phyloP scores from a whole-genome alignment of 2,113 vertebrate species.

The Athene noctua region DNA sequence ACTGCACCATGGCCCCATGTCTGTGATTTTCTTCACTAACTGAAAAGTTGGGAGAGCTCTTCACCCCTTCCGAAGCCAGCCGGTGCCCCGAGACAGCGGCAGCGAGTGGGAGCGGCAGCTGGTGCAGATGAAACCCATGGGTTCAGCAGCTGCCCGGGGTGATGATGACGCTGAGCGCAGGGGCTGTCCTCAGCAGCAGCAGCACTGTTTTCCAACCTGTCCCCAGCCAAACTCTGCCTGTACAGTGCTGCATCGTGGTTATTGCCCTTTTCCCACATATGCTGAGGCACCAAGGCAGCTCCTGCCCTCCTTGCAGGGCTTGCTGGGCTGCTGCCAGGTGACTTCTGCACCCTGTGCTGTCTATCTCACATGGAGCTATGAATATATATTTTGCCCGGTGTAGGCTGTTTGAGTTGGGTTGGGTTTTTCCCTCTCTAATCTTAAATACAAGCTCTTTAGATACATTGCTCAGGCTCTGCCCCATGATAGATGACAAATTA shows the following conservation, averaged over 20 bases:
- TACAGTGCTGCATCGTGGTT: fast-evolving
- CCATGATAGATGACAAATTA: background rate
- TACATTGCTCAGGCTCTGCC: background rate
- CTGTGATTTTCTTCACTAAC: background rate
- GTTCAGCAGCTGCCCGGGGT: fast-evolving
- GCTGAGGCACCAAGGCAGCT: background rate
- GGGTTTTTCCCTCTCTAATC: background rate
- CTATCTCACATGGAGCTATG: background rate
- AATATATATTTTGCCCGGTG: background rate
- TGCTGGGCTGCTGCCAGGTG: background rate
- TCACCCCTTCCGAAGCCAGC: background rate
- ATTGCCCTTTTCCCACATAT: fast-evolving
- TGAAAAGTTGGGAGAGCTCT: background rate
- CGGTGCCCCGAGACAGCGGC: fast-evolving
- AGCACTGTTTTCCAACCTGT: background rate
- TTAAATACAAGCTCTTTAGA: background rate
- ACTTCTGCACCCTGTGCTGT: background rate
- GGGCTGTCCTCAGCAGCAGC: background rate
- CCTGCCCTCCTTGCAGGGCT: background rate
- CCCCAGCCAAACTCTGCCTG: background rate
- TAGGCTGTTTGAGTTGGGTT: background rate
- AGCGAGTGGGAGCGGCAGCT: background rate
- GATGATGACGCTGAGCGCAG: fast-evolving
- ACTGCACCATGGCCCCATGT: background rate
- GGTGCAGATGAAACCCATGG: fast-evolving